These are phyloP conservation scores for Ovis canadensis DNA, from an alignment of 2,113 vertebrate genomes.

Conservation along the genomic window DNA sequence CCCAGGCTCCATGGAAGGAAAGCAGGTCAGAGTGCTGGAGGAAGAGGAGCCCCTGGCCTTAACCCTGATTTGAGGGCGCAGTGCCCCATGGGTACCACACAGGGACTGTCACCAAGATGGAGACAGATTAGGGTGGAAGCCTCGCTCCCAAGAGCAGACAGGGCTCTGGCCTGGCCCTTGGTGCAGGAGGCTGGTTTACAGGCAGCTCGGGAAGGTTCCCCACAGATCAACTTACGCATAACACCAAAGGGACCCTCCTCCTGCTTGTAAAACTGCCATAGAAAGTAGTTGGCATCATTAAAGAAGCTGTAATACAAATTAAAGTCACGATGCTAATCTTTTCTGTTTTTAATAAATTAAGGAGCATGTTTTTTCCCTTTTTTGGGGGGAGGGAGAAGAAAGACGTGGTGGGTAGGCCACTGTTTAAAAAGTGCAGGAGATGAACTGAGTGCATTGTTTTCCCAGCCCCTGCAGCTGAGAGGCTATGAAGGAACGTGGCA, in stretches of 20 bases:
- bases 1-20: background rate
- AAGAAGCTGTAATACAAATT: conserved; percentile 6
- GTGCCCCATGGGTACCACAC: rapidly evolving
- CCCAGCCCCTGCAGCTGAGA: background rate
- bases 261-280: background rate
- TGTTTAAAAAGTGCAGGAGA: background rate
- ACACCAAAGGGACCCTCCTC: background rate
- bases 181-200: background rate
- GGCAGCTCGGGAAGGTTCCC: background rate
- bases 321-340: background rate
- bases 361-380: background rate
- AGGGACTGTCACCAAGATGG: background rate
- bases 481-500: background rate
- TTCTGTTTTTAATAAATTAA: background rate
- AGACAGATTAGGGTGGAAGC: background rate
- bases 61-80: background rate
- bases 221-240: background rate
- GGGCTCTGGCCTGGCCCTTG: background rate
- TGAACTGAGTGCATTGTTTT: background rate
- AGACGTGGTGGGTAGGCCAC: background rate
- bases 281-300: background rate
- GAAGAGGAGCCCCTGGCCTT: background rate
- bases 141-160: rapidly evolving
- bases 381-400: rapidly evolving
- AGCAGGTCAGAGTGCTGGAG: background rate